A percentile compares a stretch with the other conserved stretches of the same genome.
phyloP scores from a whole-genome alignment of 2,888 invertebrate genomes.

The Elaeidobius kamerunicus region DNA sequence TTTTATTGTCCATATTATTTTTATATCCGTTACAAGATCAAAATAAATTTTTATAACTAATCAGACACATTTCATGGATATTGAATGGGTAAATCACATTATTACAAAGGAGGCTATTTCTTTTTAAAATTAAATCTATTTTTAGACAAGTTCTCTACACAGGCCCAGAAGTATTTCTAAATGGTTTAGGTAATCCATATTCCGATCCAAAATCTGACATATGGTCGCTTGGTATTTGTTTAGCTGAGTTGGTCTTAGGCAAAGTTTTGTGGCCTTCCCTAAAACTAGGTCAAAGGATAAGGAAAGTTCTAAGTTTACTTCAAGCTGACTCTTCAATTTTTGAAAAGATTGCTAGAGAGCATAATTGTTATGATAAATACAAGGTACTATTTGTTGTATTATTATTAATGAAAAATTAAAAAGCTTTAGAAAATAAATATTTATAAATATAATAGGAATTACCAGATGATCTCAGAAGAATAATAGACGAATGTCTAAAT shows the following conservation, averaged over 20 bases:
- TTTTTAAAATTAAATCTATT: conserved; percentile 11
- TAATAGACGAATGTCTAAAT: conserved; percentile 71
- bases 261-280: conserved; percentile 68
- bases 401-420: background rate
- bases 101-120: too few species aligned
- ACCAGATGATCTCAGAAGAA: conserved; percentile 56
- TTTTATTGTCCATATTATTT: background rate
- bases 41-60: too few species aligned
- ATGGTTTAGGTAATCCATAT: conserved; percentile 51
- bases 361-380: conserved; percentile 65
- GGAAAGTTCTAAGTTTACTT: conserved; percentile 72
- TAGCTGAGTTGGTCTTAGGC: conserved; percentile 75
- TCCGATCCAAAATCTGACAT: conserved; percentile 78
- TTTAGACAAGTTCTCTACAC: conserved; percentile 72
- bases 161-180: conserved; percentile 77
- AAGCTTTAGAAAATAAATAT: too few species aligned
- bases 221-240: conserved; percentile 91
- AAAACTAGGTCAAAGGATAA: conserved; percentile 70
- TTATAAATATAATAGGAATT: too few species aligned
- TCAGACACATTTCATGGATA: too few species aligned
- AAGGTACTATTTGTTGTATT: conserved; percentile 50
- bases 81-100: too few species aligned
- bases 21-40: background rate
- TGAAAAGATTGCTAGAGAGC: conserved; percentile 75
- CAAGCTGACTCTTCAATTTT: conserved; percentile 58